A percentile compares a stretch with the other conserved stretches of the same genome.
Evolutionary conservation across 2,888 invertebrate genomes (phyloP).

Genomic region (Eilema depressum): DNA sequence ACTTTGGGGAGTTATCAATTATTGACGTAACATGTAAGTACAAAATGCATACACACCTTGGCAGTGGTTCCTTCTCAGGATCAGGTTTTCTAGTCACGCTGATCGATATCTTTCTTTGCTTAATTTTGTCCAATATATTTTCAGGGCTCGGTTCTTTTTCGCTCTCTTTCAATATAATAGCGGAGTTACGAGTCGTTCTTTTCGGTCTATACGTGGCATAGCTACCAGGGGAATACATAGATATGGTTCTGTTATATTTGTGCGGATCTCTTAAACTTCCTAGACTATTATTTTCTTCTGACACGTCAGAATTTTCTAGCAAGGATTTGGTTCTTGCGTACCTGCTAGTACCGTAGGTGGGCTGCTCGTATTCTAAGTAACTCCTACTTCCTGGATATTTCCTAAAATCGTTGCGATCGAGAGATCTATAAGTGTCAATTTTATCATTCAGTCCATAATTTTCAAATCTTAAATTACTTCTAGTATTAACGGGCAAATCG

Average conservation of each 20-base stretch:
- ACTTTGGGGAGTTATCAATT: slow-evolving; percentile 80
- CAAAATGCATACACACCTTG: slow-evolving; percentile 83
- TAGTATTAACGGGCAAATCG: slow-evolving; percentile 70
- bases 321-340: slow-evolving; percentile 82
- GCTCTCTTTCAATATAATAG: slow-evolving; percentile 83
- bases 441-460: slow-evolving; percentile 77
- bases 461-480: slow-evolving; percentile 75
- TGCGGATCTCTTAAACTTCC: slow-evolving; percentile 72
- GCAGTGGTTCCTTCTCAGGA: slow-evolving; percentile 74
- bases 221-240: slow-evolving; percentile 82
- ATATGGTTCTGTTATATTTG: slow-evolving; percentile 81
- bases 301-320: slow-evolving; percentile 74
- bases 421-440: slow-evolving; percentile 81
- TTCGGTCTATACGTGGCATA: slow-evolving; percentile 85
- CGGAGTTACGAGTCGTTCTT: slow-evolving; percentile 81
- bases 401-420: slow-evolving; percentile 81
- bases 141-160: slow-evolving; percentile 84
- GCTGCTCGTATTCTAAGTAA: slow-evolving; percentile 79
- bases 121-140: slow-evolving; percentile 84
- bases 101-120: slow-evolving; percentile 81
- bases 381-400: slow-evolving; percentile 76
- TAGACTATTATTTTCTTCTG: slow-evolving; percentile 69
- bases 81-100: slow-evolving; percentile 83
- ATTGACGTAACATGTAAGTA: slow-evolving; percentile 79
- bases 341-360: slow-evolving; percentile 76